Conservation (phyloP, 2,113 vertebrate species). For the Leuciscus idus region DNA sequence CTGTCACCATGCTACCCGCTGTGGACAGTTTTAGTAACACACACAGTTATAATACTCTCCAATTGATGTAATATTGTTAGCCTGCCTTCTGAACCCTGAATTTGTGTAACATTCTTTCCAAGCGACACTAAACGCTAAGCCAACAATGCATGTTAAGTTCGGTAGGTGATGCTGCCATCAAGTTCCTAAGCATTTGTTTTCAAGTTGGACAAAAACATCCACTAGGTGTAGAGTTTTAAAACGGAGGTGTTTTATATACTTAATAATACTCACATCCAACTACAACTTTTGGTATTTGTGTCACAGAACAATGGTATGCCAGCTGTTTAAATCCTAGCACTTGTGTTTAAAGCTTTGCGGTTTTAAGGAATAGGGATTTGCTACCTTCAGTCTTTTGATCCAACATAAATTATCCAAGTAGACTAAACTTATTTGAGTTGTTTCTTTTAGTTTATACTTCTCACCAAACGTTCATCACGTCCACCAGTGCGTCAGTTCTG, state of each 20-base stretch:
- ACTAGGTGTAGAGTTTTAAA: conserved; percentile 26
- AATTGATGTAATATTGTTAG: conserved; percentile 19
- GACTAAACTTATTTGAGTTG: not conserved
- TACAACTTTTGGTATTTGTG: conserved; percentile 40
- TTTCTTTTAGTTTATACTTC: not conserved
- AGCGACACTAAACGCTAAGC: not conserved
- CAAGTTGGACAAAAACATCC: not conserved
- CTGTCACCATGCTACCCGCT: not conserved
- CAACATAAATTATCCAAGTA: not conserved
- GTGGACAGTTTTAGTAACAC: conserved; percentile 29
- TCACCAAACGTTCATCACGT: not conserved
- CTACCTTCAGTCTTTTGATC: conserved; percentile 16
- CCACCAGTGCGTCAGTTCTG: not conserved
- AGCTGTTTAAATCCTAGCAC: conserved; percentile 26
- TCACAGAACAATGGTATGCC: conserved; percentile 30
- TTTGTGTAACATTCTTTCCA: conserved; percentile 16
- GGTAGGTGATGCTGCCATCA: conserved; percentile 12
- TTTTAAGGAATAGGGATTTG: conserved; percentile 18
- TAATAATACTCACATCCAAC: conserved; percentile 5
- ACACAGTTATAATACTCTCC: conserved; percentile 10
- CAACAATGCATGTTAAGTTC: conserved; percentile 8
- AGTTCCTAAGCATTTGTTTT: conserved; percentile 14
- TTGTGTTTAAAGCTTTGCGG: conserved; percentile 23
- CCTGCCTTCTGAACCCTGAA: conserved; percentile 15
- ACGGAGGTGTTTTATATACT: conserved; percentile 22